Conservation (phyloP, 2,888 invertebrate species). For the Brachypalpus laphriformis region DNA sequence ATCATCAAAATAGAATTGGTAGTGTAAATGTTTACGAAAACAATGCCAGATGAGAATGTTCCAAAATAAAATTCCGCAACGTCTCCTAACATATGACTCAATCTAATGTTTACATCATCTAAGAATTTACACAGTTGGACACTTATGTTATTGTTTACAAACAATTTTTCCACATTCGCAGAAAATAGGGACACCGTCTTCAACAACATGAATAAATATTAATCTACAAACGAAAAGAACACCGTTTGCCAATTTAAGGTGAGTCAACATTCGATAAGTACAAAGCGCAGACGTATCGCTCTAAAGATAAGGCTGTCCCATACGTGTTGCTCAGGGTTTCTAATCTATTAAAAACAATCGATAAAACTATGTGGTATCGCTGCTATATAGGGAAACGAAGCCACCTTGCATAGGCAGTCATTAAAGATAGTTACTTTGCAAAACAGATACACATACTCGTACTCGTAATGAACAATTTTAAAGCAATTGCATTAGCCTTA, state of each 20-base stretch:
- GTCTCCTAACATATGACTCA: not conserved
- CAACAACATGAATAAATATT: not conserved
- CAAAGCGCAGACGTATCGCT: constrained; percentile 1
- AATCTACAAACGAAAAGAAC: constrained; percentile 5
- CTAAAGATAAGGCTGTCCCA: constrained; percentile 5
- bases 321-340: not conserved
- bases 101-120: not conserved
- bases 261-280: not conserved
- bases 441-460: not conserved
- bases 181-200: not conserved
- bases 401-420: constrained; percentile 1
- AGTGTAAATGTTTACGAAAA: not conserved
- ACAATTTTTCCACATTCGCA: not conserved
- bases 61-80: not conserved
- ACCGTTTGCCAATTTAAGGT: constrained; percentile 27
- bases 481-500: not conserved
- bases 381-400: constrained; percentile 24
- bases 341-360: constrained; percentile 8
- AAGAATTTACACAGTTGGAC: not conserved
- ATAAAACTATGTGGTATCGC: not conserved
- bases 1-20: not conserved
- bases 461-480: constrained; percentile 41
- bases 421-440: not conserved
- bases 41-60: not conserved
- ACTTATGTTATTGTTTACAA: constrained; percentile 26